Conservation (phyloP, 2,888 invertebrate species). For the Marronus borbonicus region DNA sequence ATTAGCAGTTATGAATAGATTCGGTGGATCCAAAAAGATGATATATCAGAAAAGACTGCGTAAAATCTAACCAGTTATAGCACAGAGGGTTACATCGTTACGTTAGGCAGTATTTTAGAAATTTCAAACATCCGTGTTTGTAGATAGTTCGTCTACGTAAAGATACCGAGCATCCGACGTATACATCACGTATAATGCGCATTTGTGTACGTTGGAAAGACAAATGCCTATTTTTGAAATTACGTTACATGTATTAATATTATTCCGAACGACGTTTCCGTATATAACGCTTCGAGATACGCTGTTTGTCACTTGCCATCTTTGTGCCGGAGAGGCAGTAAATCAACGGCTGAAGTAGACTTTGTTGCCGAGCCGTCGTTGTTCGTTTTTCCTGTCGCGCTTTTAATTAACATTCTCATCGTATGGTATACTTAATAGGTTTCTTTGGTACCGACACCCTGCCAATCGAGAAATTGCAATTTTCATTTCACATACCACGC, state of each 20-base stretch:
- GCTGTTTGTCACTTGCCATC: conserved; percentile 46
- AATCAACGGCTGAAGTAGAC: conserved; percentile 40
- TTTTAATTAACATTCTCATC: conserved; percentile 44
- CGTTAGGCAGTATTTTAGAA: conserved; percentile 45
- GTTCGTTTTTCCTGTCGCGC: conserved; percentile 29
- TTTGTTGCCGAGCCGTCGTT: conserved; percentile 26
- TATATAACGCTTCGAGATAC: conserved; percentile 44
- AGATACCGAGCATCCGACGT: not conserved
- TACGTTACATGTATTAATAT: conserved; percentile 47
- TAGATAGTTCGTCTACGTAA: not conserved
- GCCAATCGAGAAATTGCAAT: conserved; percentile 11
- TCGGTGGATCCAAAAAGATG: no score
- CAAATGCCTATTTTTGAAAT: conserved; percentile 48
- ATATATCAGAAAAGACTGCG: not conserved
- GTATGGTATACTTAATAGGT: conserved; percentile 22
- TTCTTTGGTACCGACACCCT: conserved; percentile 17
- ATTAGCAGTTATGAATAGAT: no score
- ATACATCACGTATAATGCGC: not conserved
- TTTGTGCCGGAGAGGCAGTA: conserved; percentile 37
- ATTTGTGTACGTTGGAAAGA: conserved; percentile 36
- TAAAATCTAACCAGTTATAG: not conserved
- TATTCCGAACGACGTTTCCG: conserved; percentile 48
- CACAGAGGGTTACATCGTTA: conserved; percentile 17
- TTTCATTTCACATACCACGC: conserved; percentile 16
- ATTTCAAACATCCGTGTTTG: conserved; percentile 43